Conservation (phyloP, 2,888 invertebrate species). For the Diploptera punctata region DNA sequence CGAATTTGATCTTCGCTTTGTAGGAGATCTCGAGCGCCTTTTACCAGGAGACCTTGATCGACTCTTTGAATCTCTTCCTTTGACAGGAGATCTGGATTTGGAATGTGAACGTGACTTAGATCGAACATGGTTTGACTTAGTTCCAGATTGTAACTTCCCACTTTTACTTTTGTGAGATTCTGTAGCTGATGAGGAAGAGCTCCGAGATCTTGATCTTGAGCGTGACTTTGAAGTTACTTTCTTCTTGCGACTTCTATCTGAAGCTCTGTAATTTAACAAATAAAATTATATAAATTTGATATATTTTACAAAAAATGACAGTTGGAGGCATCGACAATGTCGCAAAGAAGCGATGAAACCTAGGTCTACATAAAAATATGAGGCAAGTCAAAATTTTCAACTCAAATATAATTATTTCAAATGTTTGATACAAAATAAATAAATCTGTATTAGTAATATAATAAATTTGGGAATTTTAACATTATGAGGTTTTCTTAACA, state of each 20-base stretch:
- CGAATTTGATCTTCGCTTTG: conserved; percentile 46
- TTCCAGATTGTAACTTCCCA: neutral
- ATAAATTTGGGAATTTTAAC: no score
- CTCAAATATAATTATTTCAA: no score
- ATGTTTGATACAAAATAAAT: no score
- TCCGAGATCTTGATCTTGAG: conserved; percentile 49
- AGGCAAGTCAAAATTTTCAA: no score
- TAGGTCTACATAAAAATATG: no score
- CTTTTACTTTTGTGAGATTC: conserved; percentile 29
- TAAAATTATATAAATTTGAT: no score
- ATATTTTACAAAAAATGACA: no score
- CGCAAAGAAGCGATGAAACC: no score
- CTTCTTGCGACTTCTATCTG: conserved; percentile 20
- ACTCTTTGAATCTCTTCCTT: conserved; percentile 46
- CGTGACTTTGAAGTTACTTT: conserved; percentile 42
- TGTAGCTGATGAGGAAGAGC: conserved; percentile 39
- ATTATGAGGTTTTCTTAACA: no score
- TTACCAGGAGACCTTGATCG: conserved; percentile 34
- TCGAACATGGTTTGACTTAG: conserved; percentile 46
- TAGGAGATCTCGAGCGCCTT: conserved; percentile 48
- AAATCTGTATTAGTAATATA: no score
- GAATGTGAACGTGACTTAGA: conserved; percentile 50
- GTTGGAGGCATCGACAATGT: no score
- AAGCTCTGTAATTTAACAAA: neutral
- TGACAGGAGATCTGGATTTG: conserved; percentile 47